phyloP scores from a whole-genome alignment of 2,797 vertebrate species.

The Lithobates sylvaticus region DNA sequence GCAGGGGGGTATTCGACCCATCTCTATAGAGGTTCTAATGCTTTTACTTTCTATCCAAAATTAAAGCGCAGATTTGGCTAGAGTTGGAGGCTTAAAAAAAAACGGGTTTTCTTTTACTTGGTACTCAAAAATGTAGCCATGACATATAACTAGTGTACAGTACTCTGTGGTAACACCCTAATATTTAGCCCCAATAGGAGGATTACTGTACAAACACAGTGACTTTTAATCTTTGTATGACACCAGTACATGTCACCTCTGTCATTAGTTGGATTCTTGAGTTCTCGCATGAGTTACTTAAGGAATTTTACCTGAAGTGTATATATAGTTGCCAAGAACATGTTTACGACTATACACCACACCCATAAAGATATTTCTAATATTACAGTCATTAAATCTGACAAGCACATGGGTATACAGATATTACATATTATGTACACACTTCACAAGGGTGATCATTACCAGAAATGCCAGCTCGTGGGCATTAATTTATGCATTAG shows the following conservation, averaged over 20 bases:
- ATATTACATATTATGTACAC: background rate
- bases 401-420: background rate
- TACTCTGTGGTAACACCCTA: background rate
- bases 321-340: background rate
- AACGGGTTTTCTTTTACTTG: no score
- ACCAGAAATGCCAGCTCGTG: background rate
- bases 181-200: background rate
- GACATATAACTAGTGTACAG: background rate
- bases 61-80: background rate
- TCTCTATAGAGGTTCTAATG: background rate
- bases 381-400: slow-evolving; percentile 15
- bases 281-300: slow-evolving; percentile 4
- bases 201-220: background rate
- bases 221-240: background rate
- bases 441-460: slow-evolving; percentile 3
- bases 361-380: slow-evolving; percentile 28
- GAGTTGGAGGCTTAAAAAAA: no score
- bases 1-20: no score
- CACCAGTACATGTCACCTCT: background rate
- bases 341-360: background rate
- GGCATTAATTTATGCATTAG: background rate
- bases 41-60: background rate
- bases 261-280: background rate
- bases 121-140: background rate
- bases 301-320: slow-evolving; percentile 11